Evolutionary conservation across 2,888 invertebrate species (phyloP).

Genomic region (Aleiodes leptofemur): DNA sequence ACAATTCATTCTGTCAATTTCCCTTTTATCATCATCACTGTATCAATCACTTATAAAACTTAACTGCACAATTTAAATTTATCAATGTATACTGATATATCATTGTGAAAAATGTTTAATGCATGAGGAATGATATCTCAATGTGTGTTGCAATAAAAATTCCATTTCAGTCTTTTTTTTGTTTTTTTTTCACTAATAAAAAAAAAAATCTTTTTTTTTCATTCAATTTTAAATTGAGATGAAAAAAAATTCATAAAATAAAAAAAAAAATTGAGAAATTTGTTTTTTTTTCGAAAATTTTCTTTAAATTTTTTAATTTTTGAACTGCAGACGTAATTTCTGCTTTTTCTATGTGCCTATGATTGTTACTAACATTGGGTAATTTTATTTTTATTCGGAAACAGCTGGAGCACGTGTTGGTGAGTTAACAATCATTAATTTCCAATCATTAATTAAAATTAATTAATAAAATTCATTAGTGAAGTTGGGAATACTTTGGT

Average conservation of each 20-base stretch:
- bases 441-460: constrained; percentile 40
- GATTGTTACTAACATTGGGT: constrained; percentile 62
- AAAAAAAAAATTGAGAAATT: not conserved
- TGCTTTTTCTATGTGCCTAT: constrained; percentile 49
- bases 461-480: constrained; percentile 25
- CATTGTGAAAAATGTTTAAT: not conserved
- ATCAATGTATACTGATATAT: constrained; percentile 18
- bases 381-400: constrained; percentile 68
- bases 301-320: not conserved
- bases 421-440: constrained; percentile 66
- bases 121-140: constrained; percentile 39
- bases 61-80: not conserved
- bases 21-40: not conserved
- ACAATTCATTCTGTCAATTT: constrained; percentile 19
- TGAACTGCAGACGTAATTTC: constrained; percentile 35
- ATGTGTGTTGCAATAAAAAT: constrained; percentile 10
- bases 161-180: not conserved
- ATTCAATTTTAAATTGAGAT: not conserved
- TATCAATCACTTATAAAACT: constrained; percentile 19
- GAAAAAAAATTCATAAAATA: not conserved
- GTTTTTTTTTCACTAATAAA: not conserved
- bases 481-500: too few species aligned
- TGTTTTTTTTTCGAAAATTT: too few species aligned
- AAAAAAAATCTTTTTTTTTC: not conserved
- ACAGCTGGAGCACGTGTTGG: constrained; percentile 75